A percentile compares a stretch with the other conserved stretches of the same genome.
phyloP scores from a whole-genome alignment of 2,797 vertebrate species.

The Erithacus rubecula region DNA sequence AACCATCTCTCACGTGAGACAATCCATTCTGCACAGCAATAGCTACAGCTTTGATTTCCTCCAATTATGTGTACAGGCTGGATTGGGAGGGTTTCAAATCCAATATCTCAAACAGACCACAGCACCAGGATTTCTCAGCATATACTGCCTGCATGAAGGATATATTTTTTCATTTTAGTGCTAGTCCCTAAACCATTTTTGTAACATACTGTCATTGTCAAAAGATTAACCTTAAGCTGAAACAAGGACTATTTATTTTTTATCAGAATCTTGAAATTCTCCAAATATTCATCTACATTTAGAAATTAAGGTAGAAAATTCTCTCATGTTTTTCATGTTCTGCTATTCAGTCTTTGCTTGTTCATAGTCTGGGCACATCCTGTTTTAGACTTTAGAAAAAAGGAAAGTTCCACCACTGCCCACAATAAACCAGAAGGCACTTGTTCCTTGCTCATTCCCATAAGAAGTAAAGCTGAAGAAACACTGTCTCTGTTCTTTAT shows the following conservation, averaged over 20 bases:
- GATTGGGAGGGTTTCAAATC: neutral
- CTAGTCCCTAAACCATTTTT: neutral
- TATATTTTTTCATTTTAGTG: neutral
- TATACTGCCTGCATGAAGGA: neutral
- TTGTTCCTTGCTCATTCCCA: constrained; percentile 27
- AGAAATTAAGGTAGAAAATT: neutral
- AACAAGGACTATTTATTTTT: neutral
- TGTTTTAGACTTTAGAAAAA: neutral
- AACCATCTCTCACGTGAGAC: neutral
- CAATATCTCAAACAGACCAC: neutral
- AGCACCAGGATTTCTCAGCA: neutral
- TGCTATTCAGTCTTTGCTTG: neutral
- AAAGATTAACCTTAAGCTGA: neutral
- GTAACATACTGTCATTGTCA: neutral
- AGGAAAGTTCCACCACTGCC: constrained; percentile 27
- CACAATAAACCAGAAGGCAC: constrained; percentile 43
- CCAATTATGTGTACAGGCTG: neutral
- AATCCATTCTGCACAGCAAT: neutral
- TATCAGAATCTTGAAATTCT: neutral
- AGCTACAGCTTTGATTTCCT: neutral
- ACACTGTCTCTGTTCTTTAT: constrained; percentile 58
- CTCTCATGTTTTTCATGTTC: neutral
- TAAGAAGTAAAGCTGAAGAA: constrained; percentile 54
- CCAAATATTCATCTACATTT: neutral
- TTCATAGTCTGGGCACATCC: constrained; percentile 5